phyloP scores from a whole-genome alignment of 2,888 invertebrate species.

The Calliphora vomitoria region DNA sequence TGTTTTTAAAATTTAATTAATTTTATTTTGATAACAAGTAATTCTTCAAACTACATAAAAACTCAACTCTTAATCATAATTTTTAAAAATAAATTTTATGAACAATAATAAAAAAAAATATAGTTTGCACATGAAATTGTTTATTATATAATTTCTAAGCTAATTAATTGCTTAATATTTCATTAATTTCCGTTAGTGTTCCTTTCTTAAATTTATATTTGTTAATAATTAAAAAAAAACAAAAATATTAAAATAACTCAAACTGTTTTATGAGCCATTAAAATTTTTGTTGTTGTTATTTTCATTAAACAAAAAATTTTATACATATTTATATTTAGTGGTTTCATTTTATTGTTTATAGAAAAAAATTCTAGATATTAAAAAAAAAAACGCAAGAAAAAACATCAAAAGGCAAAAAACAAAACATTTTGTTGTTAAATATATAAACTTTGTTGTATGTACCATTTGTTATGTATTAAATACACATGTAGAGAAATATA shows the following conservation, averaged over 20 bases:
- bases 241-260: slow-evolving; percentile 38
- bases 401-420: slow-evolving; percentile 27
- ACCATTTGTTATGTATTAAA: slow-evolving; percentile 4
- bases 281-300: slow-evolving; percentile 21
- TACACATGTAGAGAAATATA: background rate
- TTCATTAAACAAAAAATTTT: slow-evolving; percentile 22
- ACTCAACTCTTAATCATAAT: background rate
- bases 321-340: slow-evolving; percentile 19
- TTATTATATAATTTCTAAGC: slow-evolving; percentile 3
- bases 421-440: slow-evolving; percentile 11
- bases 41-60: slow-evolving; percentile 18
- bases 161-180: slow-evolving; percentile 30
- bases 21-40: no score
- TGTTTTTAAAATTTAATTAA: no score
- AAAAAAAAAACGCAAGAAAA: slow-evolving; percentile 1
- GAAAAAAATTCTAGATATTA: background rate
- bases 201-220: slow-evolving; percentile 20
- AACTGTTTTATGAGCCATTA: slow-evolving; percentile 54
- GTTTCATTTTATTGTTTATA: slow-evolving; percentile 29
- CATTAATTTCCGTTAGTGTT: slow-evolving; percentile 16
- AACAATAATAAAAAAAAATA: slow-evolving; percentile 3
- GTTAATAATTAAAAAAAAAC: slow-evolving; percentile 8
- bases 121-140: slow-evolving; percentile 61
- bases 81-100: background rate
- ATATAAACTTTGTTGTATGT: slow-evolving; percentile 24